Conservation (phyloP, 2,797 vertebrate species). For the Steatocranus sp. region DNA sequence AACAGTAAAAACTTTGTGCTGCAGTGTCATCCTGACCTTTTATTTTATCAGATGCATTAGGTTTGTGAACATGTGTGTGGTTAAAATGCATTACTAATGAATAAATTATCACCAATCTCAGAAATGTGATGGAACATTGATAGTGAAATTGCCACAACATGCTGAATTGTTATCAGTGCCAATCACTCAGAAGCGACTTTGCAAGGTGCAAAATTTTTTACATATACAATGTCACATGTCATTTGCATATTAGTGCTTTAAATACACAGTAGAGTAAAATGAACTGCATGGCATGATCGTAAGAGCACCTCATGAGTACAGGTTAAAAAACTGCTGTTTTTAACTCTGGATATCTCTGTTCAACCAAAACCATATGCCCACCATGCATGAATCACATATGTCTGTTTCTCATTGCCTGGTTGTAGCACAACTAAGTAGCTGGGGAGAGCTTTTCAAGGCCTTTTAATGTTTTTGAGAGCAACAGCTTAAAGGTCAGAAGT, state of each 20-base stretch:
- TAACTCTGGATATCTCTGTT: background rate
- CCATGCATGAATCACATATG: background rate
- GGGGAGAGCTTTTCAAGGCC: background rate
- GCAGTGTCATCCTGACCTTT: slow-evolving; percentile 12
- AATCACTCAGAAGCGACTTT: background rate
- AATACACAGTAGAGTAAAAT: background rate
- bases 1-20: background rate
- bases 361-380: slow-evolving; percentile 17
- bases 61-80: background rate
- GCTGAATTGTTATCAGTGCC: background rate
- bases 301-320: background rate
- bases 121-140: background rate
- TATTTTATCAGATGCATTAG: slow-evolving; percentile 23
- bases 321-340: background rate
- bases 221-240: background rate
- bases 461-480: background rate
- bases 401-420: background rate
- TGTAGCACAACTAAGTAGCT: background rate
- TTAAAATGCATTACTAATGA: background rate
- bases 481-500: slow-evolving; percentile 10
- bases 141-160: background rate
- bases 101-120: background rate
- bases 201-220: background rate
- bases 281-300: background rate
- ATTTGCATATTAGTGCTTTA: background rate